Evolutionary conservation across 2,797 vertebrate species (phyloP), one percentile per base, ranked within the genome.

Genomic region (Fratercula arctica): DNA sequence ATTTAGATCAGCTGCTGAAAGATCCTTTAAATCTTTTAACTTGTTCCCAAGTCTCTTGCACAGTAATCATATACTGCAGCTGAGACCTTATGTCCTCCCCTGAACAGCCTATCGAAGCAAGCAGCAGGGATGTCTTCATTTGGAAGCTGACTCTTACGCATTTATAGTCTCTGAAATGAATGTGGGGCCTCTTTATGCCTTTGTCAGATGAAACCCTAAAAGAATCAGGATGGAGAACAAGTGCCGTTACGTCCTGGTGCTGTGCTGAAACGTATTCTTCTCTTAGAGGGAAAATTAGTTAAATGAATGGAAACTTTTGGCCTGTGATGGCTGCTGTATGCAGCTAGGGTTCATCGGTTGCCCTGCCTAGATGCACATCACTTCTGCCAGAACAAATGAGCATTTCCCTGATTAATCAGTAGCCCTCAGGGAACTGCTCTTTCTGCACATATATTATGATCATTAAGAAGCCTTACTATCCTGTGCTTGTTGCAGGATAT

Each of bases 381-480:
- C 51, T 90, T 88, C 90, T 96, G 93, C 83, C 90, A 95, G 93
- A 95, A 94, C 90, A 94, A 95, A 95, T 82, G 91, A 95, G 74
- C 66, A 88, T 95, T 94, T 95, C 60, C 96, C 90, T 94, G 96
- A 95, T 96, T 96, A 95, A 96, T 95, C 95, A 87, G 94, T 26
- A 70, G 63, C 68, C 96, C 84, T 82, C 48, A 37, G 94, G 96
- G 90, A 93, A 45, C 70, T 82, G 90, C 93, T 94, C 91, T 77
- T 90, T 92, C 90, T 93, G 90, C 63, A 92, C 81, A 90, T 87
- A 80, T 37, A 90, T 97, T 93, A 94, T 70, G 37, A 85, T 96
- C 93, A 93, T 95, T 96, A 94, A 80, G 90, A 85, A 90, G 88
- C 92, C 64, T 43, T 73, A 77, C 86, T 92, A 9, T 89, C 86